Percentiles rank a stretch among this genome's conserved stretches.
phyloP scores from a whole-genome alignment of 2,113 vertebrate genomes.

The Cygnus buccinator region DNA sequence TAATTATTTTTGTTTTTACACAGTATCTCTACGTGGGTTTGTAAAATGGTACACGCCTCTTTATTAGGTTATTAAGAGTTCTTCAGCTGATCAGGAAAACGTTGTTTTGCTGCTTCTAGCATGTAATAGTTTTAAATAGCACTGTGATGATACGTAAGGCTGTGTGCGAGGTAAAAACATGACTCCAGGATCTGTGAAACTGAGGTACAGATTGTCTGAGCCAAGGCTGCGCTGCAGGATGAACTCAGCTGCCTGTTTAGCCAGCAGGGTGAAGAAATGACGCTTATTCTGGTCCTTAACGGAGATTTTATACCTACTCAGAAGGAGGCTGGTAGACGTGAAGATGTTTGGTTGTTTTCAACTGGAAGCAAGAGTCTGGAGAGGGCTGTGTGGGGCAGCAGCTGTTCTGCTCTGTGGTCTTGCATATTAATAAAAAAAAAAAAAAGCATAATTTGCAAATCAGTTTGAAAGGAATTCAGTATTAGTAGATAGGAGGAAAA shows the following conservation, averaged over 20 bases:
- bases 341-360: neutral
- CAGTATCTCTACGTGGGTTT: neutral
- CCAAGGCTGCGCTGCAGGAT: neutral
- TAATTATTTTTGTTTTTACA: neutral
- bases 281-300: neutral
- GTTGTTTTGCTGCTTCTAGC: neutral
- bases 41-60: neutral
- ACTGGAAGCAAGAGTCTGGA: neutral
- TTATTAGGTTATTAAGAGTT: neutral
- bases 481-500: neutral
- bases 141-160: fast-evolving
- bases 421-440: neutral
- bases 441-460: no score
- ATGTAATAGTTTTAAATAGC: neutral
- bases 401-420: neutral
- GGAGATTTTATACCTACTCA: neutral
- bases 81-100: neutral
- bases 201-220: neutral
- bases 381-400: neutral
- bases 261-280: neutral
- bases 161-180: neutral
- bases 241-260: neutral
- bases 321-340: neutral
- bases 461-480: neutral
- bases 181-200: neutral